These are phyloP conservation scores for Drosophila infuscata DNA, from an alignment of 2,888 invertebrate genomes.

Conservation along the genomic window DNA sequence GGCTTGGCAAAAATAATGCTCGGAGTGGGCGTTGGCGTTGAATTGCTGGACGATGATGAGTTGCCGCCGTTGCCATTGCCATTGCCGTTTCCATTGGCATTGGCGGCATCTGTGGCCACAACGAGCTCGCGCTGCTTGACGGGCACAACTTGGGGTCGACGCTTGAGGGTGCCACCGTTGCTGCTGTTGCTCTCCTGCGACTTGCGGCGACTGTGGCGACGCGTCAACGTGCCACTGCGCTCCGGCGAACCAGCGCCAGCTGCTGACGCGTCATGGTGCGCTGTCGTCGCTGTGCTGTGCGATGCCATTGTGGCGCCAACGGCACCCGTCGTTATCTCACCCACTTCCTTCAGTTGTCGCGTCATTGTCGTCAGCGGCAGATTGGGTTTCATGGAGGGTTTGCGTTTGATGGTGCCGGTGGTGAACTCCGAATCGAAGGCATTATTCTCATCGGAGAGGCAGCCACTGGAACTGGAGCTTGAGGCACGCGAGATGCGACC, in stretches of 20 bases:
- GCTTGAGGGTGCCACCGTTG: constrained; percentile 83
- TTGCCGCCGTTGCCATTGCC: constrained; percentile 43
- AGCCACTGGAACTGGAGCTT: constrained; percentile 94
- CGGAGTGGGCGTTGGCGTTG: constrained; percentile 85
- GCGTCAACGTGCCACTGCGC: constrained; percentile 88
- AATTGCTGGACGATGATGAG: constrained; percentile 83
- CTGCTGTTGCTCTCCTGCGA: constrained; percentile 85
- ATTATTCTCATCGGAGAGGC: constrained; percentile 91
- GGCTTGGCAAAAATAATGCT: constrained; percentile 83
- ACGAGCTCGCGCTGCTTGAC: neutral
- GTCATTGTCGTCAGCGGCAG: constrained; percentile 96
- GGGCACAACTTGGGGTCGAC: constrained; percentile 68
- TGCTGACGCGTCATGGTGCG: constrained; percentile 52
- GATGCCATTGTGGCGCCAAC: constrained; percentile 11
- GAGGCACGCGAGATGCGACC: constrained; percentile 89
- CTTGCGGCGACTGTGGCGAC: constrained; percentile 86
- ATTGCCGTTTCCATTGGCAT: constrained; percentile 16
- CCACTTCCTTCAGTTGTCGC: constrained; percentile 93
- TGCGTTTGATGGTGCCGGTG: constrained; percentile 95
- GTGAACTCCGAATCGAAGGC: constrained; percentile 91
- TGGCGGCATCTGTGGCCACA: constrained; percentile 41
- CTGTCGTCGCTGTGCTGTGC: constrained; percentile 66
- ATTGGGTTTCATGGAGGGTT: constrained; percentile 96
- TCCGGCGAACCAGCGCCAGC: constrained; percentile 85
- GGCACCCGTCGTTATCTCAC: constrained; percentile 87